Evolutionary conservation across 2,888 invertebrate species (phyloP).

Genomic region (Acrobasis suavella): DNA sequence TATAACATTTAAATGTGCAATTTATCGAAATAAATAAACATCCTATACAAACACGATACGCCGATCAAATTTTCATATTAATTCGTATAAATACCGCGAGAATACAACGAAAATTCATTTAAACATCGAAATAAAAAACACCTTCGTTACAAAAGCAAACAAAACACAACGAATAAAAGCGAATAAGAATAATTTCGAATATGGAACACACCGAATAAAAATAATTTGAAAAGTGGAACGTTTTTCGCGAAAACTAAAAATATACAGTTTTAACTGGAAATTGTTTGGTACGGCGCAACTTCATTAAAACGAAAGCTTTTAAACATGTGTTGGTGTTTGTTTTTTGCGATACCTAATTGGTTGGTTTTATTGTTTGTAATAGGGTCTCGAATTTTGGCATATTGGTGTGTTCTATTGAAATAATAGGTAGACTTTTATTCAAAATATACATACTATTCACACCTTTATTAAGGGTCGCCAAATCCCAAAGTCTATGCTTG

Average conservation of each 20-base stretch:
- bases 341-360: neutral
- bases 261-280: conserved; percentile 8
- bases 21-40: too few species aligned
- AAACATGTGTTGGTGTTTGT: conserved; percentile 2
- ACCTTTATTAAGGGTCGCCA: too few species aligned
- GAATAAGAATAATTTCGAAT: conserved; percentile 7
- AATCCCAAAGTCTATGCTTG: too few species aligned
- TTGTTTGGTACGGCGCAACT: conserved; percentile 16
- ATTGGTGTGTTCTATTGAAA: too few species aligned
- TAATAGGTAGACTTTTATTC: too few species aligned
- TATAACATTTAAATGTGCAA: too few species aligned
- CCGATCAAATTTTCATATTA: neutral
- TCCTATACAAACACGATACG: neutral
- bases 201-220: conserved; percentile 7
- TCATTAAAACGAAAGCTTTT: conserved; percentile 22
- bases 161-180: conserved; percentile 6
- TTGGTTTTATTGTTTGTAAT: too few species aligned
- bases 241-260: conserved; percentile 12
- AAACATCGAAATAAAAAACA: conserved; percentile 9
- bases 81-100: neutral
- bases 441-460: too few species aligned
- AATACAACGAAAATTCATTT: neutral
- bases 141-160: conserved; percentile 17
- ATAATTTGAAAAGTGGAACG: conserved; percentile 3
- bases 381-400: too few species aligned